Conservation (phyloP, 2,113 vertebrate species). For the Thunnus thynnus region DNA sequence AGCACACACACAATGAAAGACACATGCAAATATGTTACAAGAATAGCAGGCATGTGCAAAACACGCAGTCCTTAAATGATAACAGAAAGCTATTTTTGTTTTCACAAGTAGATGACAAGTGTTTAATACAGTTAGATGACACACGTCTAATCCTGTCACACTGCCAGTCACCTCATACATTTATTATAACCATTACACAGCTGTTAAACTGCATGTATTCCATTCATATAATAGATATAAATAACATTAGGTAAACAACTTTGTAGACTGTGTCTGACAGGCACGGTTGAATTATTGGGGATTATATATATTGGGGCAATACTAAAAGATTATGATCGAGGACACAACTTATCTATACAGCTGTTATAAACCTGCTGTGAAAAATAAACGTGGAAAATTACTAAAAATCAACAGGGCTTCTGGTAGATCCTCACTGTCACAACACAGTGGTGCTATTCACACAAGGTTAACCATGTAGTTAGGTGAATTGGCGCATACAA, state of each 20-base stretch:
- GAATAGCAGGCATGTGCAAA: slow-evolving; percentile 59
- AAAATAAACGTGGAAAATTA: neutral
- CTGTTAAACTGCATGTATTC: slow-evolving; percentile 12
- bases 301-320: neutral
- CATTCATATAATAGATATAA: neutral
- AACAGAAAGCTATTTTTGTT: slow-evolving; percentile 59
- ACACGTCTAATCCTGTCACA: slow-evolving; percentile 14
- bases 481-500: neutral
- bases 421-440: neutral
- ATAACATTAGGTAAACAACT: neutral
- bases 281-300: neutral
- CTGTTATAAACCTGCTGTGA: neutral
- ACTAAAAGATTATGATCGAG: neutral
- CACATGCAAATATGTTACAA: slow-evolving; percentile 55
- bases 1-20: slow-evolving; percentile 61
- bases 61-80: slow-evolving; percentile 49
- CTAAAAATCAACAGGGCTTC: neutral
- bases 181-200: slow-evolving; percentile 29
- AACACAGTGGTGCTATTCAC: neutral
- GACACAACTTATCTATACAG: neutral
- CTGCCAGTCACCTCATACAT: slow-evolving; percentile 7
- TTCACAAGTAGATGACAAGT: slow-evolving; percentile 59
- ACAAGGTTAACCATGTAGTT: neutral
- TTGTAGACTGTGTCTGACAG: neutral
- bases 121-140: slow-evolving; percentile 29